Percentiles rank a stretch among this genome's conserved stretches.
These are phyloP conservation scores for Alca torda DNA, from an alignment of 2,797 vertebrate species.

Conservation along the genomic window DNA sequence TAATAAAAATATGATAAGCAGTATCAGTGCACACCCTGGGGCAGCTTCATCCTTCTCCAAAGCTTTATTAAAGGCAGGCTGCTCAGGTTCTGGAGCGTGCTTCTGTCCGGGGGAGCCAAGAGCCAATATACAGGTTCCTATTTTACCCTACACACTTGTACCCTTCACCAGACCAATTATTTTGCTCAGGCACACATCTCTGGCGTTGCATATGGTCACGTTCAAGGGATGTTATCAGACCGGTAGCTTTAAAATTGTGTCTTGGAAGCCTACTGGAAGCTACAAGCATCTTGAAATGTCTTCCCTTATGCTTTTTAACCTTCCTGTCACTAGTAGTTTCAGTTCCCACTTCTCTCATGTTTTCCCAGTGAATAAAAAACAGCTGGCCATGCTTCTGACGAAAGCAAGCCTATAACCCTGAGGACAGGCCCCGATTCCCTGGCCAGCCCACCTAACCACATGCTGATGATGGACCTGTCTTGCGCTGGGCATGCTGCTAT, in stretches of 20 bases:
- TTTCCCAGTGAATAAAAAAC: not conserved
- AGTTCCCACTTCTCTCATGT: not conserved
- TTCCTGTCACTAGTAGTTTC: not conserved
- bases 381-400: not conserved
- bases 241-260: not conserved
- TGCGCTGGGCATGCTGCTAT: not conserved
- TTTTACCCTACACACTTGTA: not conserved
- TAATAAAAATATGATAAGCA: not conserved
- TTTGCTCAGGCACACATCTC: not conserved
- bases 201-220: not conserved
- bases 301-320: not conserved
- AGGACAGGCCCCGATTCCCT: not conserved
- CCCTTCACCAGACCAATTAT: not conserved
- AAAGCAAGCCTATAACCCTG: not conserved
- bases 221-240: not conserved
- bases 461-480: not conserved
- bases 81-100: not conserved
- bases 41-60: not conserved
- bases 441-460: not conserved
- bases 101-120: not conserved
- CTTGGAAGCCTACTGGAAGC: not conserved
- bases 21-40: not conserved
- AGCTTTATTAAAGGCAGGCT: not conserved
- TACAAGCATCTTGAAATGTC: not conserved
- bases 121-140: fast-evolving